Percentiles rank a stretch among this genome's conserved stretches.
These are phyloP conservation scores for Choristoneura rosaceana DNA, from an alignment of 2,888 invertebrate genomes.

Conservation along the genomic window DNA sequence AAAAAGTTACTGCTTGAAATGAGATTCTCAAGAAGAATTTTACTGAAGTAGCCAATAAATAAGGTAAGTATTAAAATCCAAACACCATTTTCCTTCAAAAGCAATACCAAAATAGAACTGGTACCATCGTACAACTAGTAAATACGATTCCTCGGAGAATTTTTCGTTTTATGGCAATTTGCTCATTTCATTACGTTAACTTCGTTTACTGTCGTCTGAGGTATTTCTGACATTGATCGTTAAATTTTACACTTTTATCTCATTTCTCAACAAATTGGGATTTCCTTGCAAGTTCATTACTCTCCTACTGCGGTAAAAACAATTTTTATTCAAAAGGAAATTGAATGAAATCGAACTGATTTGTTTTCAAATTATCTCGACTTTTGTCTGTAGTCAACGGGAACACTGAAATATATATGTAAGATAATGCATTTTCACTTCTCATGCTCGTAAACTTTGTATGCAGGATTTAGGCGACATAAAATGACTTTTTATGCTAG, in stretches of 20 bases:
- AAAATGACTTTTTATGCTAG: too few relatives aligned
- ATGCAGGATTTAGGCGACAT: too few relatives aligned
- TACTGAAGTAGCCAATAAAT: not conserved
- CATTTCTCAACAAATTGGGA: constrained; percentile 13
- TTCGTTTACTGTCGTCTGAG: constrained; percentile 28
- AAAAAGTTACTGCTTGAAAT: not conserved
- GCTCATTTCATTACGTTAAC: constrained; percentile 23
- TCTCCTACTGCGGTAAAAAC: not conserved
- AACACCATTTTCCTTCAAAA: not conserved
- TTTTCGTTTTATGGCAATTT: constrained; percentile 18
- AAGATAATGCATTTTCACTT: too few relatives aligned
- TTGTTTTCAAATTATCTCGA: not conserved
- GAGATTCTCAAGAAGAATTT: not conserved
- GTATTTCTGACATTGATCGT: constrained; percentile 20
- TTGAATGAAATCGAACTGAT: not conserved
- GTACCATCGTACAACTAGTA: not conserved
- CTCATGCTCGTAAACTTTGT: too few relatives aligned
- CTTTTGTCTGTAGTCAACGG: too few relatives aligned
- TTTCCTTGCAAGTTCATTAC: constrained; percentile 21
- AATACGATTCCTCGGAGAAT: constrained; percentile 5
- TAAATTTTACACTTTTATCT: constrained; percentile 31
- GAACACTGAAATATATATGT: too few relatives aligned
- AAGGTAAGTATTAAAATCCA: not conserved
- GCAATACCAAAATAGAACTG: not conserved
- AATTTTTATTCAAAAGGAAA: not conserved